These are phyloP conservation scores for Lysiphlebus fabarum DNA, from an alignment of 1,140 invertebrate genomes.

Conservation along the genomic window DNA sequence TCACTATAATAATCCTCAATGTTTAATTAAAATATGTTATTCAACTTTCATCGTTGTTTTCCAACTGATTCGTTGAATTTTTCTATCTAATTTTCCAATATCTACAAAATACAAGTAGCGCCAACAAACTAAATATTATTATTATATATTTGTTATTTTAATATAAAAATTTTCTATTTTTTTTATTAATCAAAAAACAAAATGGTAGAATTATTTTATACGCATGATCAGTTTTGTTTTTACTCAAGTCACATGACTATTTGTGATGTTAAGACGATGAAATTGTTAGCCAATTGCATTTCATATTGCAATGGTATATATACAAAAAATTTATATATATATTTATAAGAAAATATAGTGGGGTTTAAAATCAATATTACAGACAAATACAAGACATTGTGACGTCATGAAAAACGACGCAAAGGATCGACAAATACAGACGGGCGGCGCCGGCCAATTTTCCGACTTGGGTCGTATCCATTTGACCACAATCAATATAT, in stretches of 20 bases:
- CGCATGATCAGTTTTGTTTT: constrained; percentile 2
- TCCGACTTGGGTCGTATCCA: background rate
- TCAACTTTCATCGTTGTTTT: constrained; percentile 15
- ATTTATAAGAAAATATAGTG: background rate
- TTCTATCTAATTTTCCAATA: background rate
- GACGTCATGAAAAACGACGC: constrained; percentile 46
- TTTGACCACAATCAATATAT: constrained; percentile 46
- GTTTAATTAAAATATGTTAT: background rate
- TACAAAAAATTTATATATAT: background rate
- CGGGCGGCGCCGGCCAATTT: constrained; percentile 52
- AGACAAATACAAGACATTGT: constrained; percentile 34
- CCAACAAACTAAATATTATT: background rate
- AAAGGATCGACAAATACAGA: constrained; percentile 50
- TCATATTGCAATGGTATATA: background rate
- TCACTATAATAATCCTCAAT: background rate
- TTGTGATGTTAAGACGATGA: background rate
- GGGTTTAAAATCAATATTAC: constrained; percentile 48
- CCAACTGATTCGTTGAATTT: constrained; percentile 19
- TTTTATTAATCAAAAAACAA: background rate
- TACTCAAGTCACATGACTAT: constrained; percentile 12
- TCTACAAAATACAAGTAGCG: constrained; percentile 3
- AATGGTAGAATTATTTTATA: background rate
- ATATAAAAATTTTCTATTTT: background rate
- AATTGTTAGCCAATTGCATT: constrained; percentile 17
- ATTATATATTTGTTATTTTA: background rate